Conservation (phyloP, 2,797 vertebrate genomes). For the Siniperca scherzeri region DNA sequence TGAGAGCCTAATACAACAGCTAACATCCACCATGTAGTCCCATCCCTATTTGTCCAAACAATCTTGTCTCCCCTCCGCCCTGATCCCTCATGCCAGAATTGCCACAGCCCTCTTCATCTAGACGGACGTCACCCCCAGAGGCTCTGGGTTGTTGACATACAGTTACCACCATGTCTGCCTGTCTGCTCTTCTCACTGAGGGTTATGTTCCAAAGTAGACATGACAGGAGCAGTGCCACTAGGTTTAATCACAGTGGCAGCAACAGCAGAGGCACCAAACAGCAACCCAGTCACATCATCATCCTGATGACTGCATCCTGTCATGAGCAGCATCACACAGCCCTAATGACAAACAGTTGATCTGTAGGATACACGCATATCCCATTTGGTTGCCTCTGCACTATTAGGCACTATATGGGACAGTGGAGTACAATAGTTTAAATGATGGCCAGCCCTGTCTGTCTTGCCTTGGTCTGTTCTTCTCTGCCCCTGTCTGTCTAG, state of each 20-base stretch:
- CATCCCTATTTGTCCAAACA: constrained; percentile 71
- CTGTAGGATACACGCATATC: constrained; percentile 41
- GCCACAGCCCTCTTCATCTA: constrained; percentile 66
- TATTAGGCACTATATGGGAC: constrained; percentile 57
- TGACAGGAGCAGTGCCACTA: constrained; percentile 75
- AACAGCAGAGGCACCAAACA: constrained; percentile 60
- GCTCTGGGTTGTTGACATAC: constrained; percentile 72
- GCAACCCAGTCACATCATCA: constrained; percentile 65
- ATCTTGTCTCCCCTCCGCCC: constrained; percentile 62
- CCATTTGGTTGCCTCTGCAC: constrained; percentile 55
- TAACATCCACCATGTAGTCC: constrained; percentile 67
- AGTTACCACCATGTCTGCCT: constrained; percentile 76
- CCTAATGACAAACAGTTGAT: constrained; percentile 58
- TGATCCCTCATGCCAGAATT: constrained; percentile 74
- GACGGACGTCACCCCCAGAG: constrained; percentile 69
- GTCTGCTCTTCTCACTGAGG: constrained; percentile 74
- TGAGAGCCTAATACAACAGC: constrained; percentile 63
- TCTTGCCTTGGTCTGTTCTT: constrained; percentile 47
- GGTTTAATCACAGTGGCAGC: constrained; percentile 70
- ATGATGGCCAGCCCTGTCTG: constrained; percentile 50
- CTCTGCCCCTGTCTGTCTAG: constrained; percentile 54
- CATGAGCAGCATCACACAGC: constrained; percentile 54
- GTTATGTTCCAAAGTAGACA: constrained; percentile 73
- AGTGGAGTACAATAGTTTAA: constrained; percentile 51
- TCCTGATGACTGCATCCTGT: constrained; percentile 68